phyloP scores from a whole-genome alignment of 2,888 invertebrate species.

The Germaria angustata region DNA sequence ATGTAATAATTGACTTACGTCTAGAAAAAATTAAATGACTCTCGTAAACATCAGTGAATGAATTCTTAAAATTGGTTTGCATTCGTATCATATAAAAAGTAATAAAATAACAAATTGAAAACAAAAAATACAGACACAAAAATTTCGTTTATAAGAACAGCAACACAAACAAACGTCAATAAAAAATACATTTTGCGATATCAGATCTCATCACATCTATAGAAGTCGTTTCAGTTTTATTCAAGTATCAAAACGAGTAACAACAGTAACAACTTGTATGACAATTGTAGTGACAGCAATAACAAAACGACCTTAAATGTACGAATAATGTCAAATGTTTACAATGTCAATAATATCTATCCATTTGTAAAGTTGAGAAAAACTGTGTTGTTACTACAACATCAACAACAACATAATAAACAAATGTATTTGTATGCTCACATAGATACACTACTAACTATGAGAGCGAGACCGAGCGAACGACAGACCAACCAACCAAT shows the following conservation, averaged over 20 bases:
- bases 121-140: neutral
- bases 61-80: too few species aligned
- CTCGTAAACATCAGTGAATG: too few species aligned
- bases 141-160: neutral
- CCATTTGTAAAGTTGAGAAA: conserved; percentile 30
- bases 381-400: conserved; percentile 22
- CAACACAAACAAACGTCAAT: neutral
- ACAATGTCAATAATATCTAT: conserved; percentile 59
- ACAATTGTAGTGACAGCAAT: conserved; percentile 49
- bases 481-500: neutral
- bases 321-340: conserved; percentile 67
- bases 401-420: neutral
- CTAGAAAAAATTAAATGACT: too few species aligned
- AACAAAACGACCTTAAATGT: conserved; percentile 65
- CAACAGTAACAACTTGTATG: conserved; percentile 7
- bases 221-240: conserved; percentile 6
- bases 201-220: conserved; percentile 14
- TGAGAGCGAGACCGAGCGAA: conserved; percentile 18
- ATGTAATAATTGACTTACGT: too few species aligned
- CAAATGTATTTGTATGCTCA: neutral
- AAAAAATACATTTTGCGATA: neutral
- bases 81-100: neutral
- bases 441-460: neutral
- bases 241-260: conserved; percentile 17
- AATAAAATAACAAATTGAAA: conserved; percentile 8